Base-by-base conservation (phyloP, 2,888 invertebrate species). In the Habroteleia sp. region DNA sequence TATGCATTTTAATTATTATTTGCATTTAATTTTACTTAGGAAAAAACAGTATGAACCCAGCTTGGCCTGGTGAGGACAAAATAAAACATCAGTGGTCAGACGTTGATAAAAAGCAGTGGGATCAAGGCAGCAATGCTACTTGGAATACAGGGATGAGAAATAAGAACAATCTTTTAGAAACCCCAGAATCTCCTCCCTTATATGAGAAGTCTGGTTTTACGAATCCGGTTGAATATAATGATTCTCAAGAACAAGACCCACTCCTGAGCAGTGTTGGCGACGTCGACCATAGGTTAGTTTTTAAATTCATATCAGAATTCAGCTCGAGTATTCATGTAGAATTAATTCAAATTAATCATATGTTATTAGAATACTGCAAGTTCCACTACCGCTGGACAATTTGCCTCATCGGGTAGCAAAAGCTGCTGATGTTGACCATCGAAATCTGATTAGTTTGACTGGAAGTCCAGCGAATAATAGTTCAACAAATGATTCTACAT, bases 381-480 rank as follows among this genome's bases (percentile, higher is more conserved):
- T 87, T 50, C 87, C 88, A 31, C 81, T 88, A 79, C 77, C 84
- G 1, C 63, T 80, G 14, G 88, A 87, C 8, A 85, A 84, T 62
- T 71, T 87, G 10, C 80, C 87, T 1, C 87, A 88, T 79, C 85
- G 87, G 8, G 76, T 88, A 16, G 84, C 87, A 54, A 88, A 88
- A 81, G 83, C 82, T 5, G 87, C 84, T 87, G 95, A 95, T 85
- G 93, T 95, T 44, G 95, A 95, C 87, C 95, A 95, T 83, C 91
- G 96, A 78, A 96, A 96, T 89, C 89, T 96, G 72, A 96, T 96
- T 83, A 93, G 95, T 66, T 88, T 96, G 48, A 96, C 96, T 6
- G 94, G 95, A 27, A 94, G 93, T 13, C 93, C 93, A 0, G 90
- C 88, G 1, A 88, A 88, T 74, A 85, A 86, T 41, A 82, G 81